Evolutionary conservation across 2,113 vertebrate genomes (phyloP), one percentile per base, ranked within the genome.

Genomic region (Oenanthe melanoleuca): DNA sequence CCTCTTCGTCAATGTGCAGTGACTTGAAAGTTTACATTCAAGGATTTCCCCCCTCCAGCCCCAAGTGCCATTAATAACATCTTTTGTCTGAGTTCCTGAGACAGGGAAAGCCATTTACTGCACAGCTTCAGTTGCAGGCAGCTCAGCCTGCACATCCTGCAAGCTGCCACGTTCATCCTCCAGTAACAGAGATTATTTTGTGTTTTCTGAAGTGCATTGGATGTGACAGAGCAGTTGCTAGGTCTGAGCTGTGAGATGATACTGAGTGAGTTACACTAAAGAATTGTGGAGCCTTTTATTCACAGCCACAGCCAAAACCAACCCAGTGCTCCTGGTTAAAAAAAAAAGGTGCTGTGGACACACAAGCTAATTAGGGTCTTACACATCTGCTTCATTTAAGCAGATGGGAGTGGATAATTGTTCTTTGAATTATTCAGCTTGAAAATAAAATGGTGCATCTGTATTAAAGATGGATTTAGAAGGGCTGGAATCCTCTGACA

Each of bases 81-180:
- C 73, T 92, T 96, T 94, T 95, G 78, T 92, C 86, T 91, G 65
- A n/a, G 82, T 94, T 93, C 61, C 80, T 72, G 80, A 79, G 77
- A 66, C 85, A 25, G 20, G 86, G 92, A 85, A 91, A 82, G 88
- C 57, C 33, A 63, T 81, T 80, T 33, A 29, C 1, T 8, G 18
- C 72, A 13, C 64, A 80, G 65, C 80, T 65, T 74, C 34, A 18
- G 34, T 63, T n/a, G 25, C 38, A 73, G 49, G 40, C 64, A 73
- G 67, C 81, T 69, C 14, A 4, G 64, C 49, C 33, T 91, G 56
- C 60, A 49, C 2, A 4, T 66, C 65, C 56, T 74, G 61, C 44
- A 59, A 26, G 25, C 33, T 92, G 73, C 86, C 33, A 1, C 14
- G 33, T 29, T 91, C 74, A 16, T 74, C 73, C 24, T 56, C 6